Evolutionary conservation across 2,113 vertebrate genomes (phyloP), one percentile per base, ranked within the genome.

Genomic region (Columba janthina): DNA sequence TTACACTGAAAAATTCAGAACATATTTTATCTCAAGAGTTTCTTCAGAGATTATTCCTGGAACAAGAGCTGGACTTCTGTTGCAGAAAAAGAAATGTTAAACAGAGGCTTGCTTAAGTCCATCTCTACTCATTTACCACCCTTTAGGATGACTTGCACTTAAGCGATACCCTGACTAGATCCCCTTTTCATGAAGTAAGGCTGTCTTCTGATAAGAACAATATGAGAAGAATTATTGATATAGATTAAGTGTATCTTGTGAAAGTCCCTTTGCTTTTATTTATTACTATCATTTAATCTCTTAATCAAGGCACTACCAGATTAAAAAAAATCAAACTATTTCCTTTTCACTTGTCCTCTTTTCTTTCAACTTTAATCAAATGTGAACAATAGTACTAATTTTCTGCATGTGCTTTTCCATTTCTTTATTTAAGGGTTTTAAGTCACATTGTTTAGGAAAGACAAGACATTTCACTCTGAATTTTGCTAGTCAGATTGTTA

Each of bases 381-480:
- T 40, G 9, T 74, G 89, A 96, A 93, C 91, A 94, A 94, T 94
- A 82, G 65, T 42, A 50, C 24, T 93, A 82, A 91, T 93, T 92
- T 67, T 53, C 70, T 65, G 15, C 48, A 40, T 69, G 10, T 65
- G 74, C 42, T 64, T 48, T 81, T 74, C 16, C 7, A 17, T 62
- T 83, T 78, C 60, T 71, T 72, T 17, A 48, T 57, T 70, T 40
- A 29, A 56, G 53, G 28, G 9, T 57, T 81, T 67, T 91, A 95
- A 92, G 66, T 65, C 44, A 82, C 9, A 91, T 87, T 91, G 71
- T 71, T 85, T 87, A 81, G 22, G 44, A 92, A 87, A 89, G 84
- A 74, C 26, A 83, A 62, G 64, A 87, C 9, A 26, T 78, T 90
- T 92, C 9, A 78, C 40, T 89, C 21, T 72, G 65, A 86, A 78